Evolutionary conservation across 2,888 invertebrate species (phyloP).

Genomic region (Conops quadrifasciatus): DNA sequence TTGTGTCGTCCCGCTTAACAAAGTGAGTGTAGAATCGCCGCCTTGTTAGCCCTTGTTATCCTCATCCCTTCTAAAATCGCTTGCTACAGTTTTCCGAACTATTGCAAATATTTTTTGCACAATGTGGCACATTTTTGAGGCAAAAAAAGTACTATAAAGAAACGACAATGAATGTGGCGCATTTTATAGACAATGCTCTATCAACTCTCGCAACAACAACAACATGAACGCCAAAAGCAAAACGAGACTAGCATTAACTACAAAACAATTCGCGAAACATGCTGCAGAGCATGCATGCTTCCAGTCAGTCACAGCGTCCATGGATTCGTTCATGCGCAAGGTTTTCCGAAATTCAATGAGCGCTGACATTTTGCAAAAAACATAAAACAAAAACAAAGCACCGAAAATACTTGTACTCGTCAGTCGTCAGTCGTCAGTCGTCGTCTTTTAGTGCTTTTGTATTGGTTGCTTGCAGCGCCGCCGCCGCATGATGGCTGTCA

Average conservation of each 20-base stretch:
- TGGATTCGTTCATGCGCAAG: constrained; percentile 64
- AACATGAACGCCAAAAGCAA: background rate
- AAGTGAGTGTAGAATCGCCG: too few relatives aligned
- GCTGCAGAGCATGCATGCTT: background rate
- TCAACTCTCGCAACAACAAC: background rate
- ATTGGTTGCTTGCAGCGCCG: constrained; percentile 22
- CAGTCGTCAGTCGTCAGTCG: too few relatives aligned
- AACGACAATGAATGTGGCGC: background rate
- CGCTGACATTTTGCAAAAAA: constrained; percentile 25
- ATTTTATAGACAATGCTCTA: background rate
- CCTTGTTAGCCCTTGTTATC: too few relatives aligned
- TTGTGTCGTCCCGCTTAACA: too few relatives aligned
- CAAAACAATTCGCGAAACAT: background rate
- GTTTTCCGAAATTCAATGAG: constrained; percentile 51
- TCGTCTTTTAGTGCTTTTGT: background rate
- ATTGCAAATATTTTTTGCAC: too few relatives aligned
- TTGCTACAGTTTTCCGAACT: too few relatives aligned
- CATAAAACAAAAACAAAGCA: constrained; percentile 22
- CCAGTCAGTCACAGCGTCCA: constrained; percentile 51
- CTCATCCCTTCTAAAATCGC: too few relatives aligned
- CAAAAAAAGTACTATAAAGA: too few relatives aligned
- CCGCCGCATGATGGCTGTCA: constrained; percentile 22
- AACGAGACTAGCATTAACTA: background rate
- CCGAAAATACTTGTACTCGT: background rate
- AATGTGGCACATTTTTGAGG: too few relatives aligned